Evolutionary conservation across 2,888 invertebrate species (phyloP).

Genomic region (Platycnemis pennipes): DNA sequence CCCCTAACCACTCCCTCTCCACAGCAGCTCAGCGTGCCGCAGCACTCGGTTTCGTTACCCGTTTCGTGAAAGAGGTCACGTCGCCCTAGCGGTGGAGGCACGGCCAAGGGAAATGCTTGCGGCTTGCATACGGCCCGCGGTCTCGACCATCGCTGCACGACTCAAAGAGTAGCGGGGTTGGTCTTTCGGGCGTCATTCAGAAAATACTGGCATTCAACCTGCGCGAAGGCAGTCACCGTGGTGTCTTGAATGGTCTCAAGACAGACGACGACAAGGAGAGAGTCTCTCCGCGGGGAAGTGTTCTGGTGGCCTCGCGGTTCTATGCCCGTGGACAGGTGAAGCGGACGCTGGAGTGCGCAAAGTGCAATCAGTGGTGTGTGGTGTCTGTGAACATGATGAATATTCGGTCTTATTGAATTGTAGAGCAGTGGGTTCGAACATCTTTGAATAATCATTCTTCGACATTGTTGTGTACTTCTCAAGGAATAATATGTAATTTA

Average conservation of each 20-base stretch:
- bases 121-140: neutral
- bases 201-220: neutral
- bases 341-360: neutral
- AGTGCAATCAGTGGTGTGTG: neutral
- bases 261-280: neutral
- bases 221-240: neutral
- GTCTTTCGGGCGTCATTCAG: neutral
- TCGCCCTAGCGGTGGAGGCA: neutral
- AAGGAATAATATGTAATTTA: too few species aligned
- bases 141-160: neutral
- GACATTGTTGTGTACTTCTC: neutral
- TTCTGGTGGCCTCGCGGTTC: neutral
- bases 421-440: neutral
- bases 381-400: neutral
- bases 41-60: slow-evolving; percentile 2
- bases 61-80: slow-evolving; percentile 34
- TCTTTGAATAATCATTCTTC: neutral
- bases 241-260: neutral
- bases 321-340: neutral
- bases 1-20: neutral
- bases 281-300: neutral
- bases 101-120: too few species aligned
- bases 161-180: neutral
- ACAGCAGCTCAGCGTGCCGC: neutral
- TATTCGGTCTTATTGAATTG: neutral